A percentile compares a stretch with the other conserved stretches of the same genome.
These are phyloP conservation scores for Lithobates sylvaticus DNA, from an alignment of 2,797 vertebrate genomes.

Conservation along the genomic window DNA sequence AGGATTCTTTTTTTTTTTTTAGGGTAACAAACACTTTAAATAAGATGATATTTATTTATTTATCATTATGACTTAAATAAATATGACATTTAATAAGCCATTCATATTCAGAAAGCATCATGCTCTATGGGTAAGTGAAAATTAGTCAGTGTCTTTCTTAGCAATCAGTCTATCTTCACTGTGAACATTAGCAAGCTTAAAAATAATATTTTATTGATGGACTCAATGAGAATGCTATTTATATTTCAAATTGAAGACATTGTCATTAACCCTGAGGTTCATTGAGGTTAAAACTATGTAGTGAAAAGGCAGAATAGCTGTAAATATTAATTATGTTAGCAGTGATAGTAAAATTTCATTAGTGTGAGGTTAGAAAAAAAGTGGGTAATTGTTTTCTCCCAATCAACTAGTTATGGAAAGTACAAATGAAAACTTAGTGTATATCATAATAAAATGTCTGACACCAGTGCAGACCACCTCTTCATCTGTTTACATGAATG, in stretches of 20 bases:
- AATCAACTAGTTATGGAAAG: not conserved
- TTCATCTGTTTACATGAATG: not conserved
- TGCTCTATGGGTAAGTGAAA: not conserved
- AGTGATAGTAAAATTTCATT: conserved; percentile 8
- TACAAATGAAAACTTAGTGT: not conserved
- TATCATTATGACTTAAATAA: not conserved
- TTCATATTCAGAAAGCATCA: too few relatives aligned
- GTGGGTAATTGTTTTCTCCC: conserved; percentile 20
- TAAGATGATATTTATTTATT: too few relatives aligned
- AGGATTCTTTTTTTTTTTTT: too few relatives aligned
- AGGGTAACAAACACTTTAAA: too few relatives aligned
- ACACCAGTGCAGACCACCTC: not conserved
- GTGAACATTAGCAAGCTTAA: conserved; percentile 1
- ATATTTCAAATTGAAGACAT: conserved; percentile 3
- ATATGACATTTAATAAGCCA: not conserved
- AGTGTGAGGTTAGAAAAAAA: not conserved
- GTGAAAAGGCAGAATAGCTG: not conserved
- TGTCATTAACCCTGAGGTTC: conserved; percentile 36
- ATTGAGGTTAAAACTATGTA: not conserved
- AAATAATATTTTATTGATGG: not conserved
- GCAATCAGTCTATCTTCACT: not conserved
- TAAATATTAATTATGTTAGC: conserved; percentile 30
- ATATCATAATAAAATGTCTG: not conserved
- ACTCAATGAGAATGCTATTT: conserved; percentile 8
- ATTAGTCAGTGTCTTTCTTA: not conserved